Evolutionary conservation across 1,140 invertebrate genomes (phyloP).

Genomic region (Gryllus bimaculatus): DNA sequence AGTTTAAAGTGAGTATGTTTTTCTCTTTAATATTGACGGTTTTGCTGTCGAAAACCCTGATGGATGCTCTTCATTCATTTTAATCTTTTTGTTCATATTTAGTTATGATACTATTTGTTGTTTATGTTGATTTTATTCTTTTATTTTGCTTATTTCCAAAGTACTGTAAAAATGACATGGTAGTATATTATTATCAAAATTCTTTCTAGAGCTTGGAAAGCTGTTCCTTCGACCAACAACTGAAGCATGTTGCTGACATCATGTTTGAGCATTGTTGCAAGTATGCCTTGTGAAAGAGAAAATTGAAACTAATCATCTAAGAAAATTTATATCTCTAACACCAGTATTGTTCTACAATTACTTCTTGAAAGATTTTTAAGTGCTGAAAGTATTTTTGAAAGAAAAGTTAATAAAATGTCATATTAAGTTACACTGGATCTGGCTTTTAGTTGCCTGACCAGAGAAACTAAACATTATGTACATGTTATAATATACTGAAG

Average conservation of each 20-base stretch:
- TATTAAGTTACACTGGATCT: too few species aligned
- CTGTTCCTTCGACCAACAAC: constrained; percentile 11
- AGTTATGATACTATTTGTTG: not conserved
- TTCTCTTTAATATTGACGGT: not conserved
- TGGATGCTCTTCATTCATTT: not conserved
- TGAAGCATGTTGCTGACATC: constrained; percentile 6
- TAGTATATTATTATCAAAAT: not conserved
- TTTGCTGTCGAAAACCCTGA: not conserved
- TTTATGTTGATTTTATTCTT: not conserved
- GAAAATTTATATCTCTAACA: not conserved
- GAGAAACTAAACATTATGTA: too few species aligned
- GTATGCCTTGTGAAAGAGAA: not conserved
- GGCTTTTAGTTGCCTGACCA: too few species aligned
- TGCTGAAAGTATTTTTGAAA: too few species aligned
- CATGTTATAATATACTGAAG: too few species aligned
- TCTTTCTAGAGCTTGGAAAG: constrained; percentile 15
- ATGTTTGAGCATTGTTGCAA: not conserved
- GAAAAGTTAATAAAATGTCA: too few species aligned
- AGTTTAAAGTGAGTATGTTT: constrained; percentile 54
- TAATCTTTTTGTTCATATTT: not conserved
- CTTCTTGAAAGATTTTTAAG: not conserved
- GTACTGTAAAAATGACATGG: not conserved
- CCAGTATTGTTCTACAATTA: not conserved
- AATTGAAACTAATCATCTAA: not conserved
- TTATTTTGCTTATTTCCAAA: not conserved